Evolutionary conservation across 2,888 invertebrate species (phyloP).

Genomic region (Volucella inanis): DNA sequence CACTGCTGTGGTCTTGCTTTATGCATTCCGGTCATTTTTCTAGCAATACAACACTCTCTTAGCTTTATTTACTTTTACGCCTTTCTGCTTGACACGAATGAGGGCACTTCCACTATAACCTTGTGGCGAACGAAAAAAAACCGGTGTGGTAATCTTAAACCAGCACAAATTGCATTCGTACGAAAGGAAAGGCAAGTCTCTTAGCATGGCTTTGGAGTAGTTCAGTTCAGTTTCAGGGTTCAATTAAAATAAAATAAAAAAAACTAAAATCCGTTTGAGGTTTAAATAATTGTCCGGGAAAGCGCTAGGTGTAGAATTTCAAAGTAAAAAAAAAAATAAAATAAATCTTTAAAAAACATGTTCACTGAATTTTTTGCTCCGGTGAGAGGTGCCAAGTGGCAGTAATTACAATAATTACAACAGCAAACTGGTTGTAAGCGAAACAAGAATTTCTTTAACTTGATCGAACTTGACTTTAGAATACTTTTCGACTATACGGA

Average conservation of each 20-base stretch:
- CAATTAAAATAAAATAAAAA: neutral
- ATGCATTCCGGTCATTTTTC: conserved; percentile 9
- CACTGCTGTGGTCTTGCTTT: conserved; percentile 6
- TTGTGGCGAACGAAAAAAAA: conserved; percentile 22
- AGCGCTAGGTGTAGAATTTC: conserved; percentile 19
- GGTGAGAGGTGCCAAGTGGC: neutral
- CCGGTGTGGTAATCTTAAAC: conserved; percentile 21
- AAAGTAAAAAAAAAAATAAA: neutral
- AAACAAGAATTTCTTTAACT: conserved; percentile 11
- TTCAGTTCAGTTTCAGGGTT: neutral
- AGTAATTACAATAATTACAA: conserved; percentile 17
- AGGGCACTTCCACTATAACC: conserved; percentile 37
- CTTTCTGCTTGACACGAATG: conserved; percentile 36
- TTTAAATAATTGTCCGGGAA: conserved; percentile 1
- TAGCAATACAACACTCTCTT: neutral
- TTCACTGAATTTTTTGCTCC: neutral
- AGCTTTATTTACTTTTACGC: conserved; percentile 23
- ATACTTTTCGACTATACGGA: neutral
- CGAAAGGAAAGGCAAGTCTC: conserved; percentile 26
- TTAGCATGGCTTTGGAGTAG: neutral
- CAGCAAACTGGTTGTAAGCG: conserved; percentile 8
- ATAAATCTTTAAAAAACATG: neutral
- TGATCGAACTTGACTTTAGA: conserved; percentile 17
- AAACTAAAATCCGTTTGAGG: neutral
- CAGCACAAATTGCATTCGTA: conserved; percentile 14